A percentile compares a stretch with the other conserved stretches of the same genome.
Conservation (phyloP, 2,113 vertebrate genomes). For the Mystacornis crossleyi region DNA sequence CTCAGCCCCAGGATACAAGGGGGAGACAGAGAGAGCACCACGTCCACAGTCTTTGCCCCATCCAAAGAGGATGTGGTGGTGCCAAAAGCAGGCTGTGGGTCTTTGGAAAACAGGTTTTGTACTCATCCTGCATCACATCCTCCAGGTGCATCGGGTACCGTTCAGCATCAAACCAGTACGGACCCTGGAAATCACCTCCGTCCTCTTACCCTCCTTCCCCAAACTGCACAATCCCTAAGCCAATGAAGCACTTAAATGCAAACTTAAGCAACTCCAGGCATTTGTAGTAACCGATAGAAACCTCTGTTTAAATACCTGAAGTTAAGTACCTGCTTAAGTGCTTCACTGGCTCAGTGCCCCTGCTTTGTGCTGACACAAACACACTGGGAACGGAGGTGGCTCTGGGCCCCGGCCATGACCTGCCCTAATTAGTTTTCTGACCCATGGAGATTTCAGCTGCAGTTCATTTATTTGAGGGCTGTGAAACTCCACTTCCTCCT, state of each 20-base stretch:
- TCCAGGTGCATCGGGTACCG: rapidly evolving
- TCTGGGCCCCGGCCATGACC: background rate
- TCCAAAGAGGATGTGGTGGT: rapidly evolving
- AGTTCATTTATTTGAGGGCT: background rate
- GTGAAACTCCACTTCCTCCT: background rate
- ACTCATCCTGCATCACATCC: background rate
- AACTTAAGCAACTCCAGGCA: background rate
- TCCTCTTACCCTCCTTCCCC: background rate
- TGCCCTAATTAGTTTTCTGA: background rate
- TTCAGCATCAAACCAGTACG: rapidly evolving
- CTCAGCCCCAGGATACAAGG: background rate
- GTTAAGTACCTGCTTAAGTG: background rate
- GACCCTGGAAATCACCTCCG: background rate
- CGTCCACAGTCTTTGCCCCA: rapidly evolving
- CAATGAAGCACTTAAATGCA: background rate
- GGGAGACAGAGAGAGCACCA: background rate
- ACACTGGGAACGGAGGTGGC: background rate
- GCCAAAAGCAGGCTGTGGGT: background rate
- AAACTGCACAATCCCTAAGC: background rate
- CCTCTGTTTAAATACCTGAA: background rate
- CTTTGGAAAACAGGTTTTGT: background rate
- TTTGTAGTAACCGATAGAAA: background rate
- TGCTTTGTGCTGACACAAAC: background rate
- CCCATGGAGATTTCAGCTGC: background rate
- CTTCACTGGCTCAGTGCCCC: background rate